Base-by-base conservation (phyloP, 2,113 vertebrate genomes). In the Miniopterus natalensis region DNA sequence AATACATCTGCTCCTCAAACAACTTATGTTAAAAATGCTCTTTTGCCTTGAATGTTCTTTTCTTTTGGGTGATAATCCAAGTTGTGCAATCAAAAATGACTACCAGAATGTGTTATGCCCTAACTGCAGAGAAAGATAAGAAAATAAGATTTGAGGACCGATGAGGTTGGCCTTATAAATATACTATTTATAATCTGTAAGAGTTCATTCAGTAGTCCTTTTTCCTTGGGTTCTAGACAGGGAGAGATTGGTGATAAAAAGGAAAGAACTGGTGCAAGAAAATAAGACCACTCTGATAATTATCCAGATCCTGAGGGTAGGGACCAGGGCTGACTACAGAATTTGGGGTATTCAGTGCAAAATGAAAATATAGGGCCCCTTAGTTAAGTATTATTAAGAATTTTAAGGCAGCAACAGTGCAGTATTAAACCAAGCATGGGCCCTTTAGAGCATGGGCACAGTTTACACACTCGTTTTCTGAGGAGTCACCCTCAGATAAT, bases 1-100 rank as follows among this genome's bases (percentile, higher is more conserved):
- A 89, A 75, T 71, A 36, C 31, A 21, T 59, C 23, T 92, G 47
- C 9, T 85, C 18, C 20, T 89, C 15, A 59, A 55, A 51, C 40
- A 90, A 87, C 7, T 94, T 70, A 74, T 42, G 31, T 85, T 88
- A 65, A 91, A 84, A 42, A 81, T 77, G 14, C 2, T 75, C 25
- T 84, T 92, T 80, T 80, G 27, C 45, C 25, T 21, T 65, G 61
- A 74, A 36, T 77, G 23, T 47, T 88, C 49, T 75, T 87, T 93
- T 88, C 40, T 42, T 71, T 95, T 77, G 31, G 31, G 21, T 53
- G 36, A 92, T 49, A 75, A 75, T 55, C 1, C 51, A 75, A 6
- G 45, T 70, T 85, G 6, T 66, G 6, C 40, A 73, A 74, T 61
- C 17, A 66, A 21, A 65, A 92, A 18, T 88, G 45, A 73, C 63